phyloP scores from a whole-genome alignment of 2,888 invertebrate genomes.

The Lacanobia oleracea region DNA sequence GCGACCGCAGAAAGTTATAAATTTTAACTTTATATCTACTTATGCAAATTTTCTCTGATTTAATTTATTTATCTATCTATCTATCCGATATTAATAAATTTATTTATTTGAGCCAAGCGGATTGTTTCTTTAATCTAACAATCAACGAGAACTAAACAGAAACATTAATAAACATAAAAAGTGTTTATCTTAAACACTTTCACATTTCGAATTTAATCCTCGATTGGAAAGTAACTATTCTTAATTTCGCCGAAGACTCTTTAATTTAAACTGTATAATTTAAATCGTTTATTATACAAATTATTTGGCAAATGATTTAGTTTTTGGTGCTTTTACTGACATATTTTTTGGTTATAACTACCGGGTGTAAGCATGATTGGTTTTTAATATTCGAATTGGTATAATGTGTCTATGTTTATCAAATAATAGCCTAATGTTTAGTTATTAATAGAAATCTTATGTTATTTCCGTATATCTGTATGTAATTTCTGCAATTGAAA shows the following conservation, averaged over 20 bases:
- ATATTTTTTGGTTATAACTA: slow-evolving; percentile 9
- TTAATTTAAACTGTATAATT: slow-evolving; percentile 52
- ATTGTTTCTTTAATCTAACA: slow-evolving; percentile 42
- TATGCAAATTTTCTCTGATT: background rate
- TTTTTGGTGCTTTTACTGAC: slow-evolving; percentile 22
- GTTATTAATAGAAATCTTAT: background rate
- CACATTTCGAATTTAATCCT: slow-evolving; percentile 55
- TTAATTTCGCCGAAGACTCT: slow-evolving; percentile 37
- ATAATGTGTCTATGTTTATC: background rate
- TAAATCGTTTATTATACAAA: slow-evolving; percentile 38
- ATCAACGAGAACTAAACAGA: slow-evolving; percentile 29
- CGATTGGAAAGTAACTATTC: slow-evolving; percentile 58
- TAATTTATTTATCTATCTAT: background rate
- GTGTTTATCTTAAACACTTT: slow-evolving; percentile 52
- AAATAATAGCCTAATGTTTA: background rate
- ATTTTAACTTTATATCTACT: background rate
- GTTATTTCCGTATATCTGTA: background rate
- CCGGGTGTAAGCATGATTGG: background rate
- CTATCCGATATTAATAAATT: background rate
- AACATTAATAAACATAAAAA: slow-evolving; percentile 52
- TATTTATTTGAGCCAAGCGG: slow-evolving; percentile 8
- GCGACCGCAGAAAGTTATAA: background rate
- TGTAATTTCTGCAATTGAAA: too few species aligned
- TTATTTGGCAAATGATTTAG: slow-evolving; percentile 49
- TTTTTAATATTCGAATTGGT: slow-evolving; percentile 3